Base-by-base conservation (phyloP, 1,140 invertebrate species). In the Leptinotarsa texana region DNA sequence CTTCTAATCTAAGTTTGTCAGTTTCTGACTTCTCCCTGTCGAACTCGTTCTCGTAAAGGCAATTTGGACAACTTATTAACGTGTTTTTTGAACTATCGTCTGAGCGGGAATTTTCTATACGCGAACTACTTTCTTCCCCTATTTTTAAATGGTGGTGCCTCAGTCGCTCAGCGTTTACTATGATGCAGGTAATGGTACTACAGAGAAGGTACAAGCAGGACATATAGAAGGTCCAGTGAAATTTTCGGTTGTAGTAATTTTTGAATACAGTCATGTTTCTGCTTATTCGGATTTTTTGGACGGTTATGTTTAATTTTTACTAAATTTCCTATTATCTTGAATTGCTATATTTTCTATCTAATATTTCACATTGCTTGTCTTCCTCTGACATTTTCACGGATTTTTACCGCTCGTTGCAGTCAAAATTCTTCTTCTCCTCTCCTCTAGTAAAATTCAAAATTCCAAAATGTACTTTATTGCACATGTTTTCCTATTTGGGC, bases 1-100 rank as follows among this genome's bases (percentile, higher is more conserved):
- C 91, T 81, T 94, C 92, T 42, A 94, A 85, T 66, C 93, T 87
- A 24, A 92, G 83, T 22, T 87, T 86, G 77, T 93, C 91, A 66
- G 84, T 80, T 61, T 87, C 86, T 75, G 86, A 77, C 74, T 87
- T 79, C 68, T 81, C 73, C 24, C 67, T 75, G 63, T 78, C 79
- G 22, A 75, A 65, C 22, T 80, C 73, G 48, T 78, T 81, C 63
- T 83, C 81, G 24, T 81, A 83, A 21, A 85, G 61, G 74, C 84
- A 85, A 76, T 85, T 84, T 33, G 84, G 84, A 75, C 84, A 85
- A 49, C 75, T 73, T 3, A 80, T 24, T 1, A 75, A 47, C 13
- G 80, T 72, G 42, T 76, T 77, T 74, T 79, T 80, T 22, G 80
- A 76, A 70, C 75, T 74, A 18, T 80, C 79, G 22, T 82, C 80